Evolutionary conservation across 2,888 invertebrate species (phyloP).

Genomic region (Caenorhabditis sp.): DNA sequence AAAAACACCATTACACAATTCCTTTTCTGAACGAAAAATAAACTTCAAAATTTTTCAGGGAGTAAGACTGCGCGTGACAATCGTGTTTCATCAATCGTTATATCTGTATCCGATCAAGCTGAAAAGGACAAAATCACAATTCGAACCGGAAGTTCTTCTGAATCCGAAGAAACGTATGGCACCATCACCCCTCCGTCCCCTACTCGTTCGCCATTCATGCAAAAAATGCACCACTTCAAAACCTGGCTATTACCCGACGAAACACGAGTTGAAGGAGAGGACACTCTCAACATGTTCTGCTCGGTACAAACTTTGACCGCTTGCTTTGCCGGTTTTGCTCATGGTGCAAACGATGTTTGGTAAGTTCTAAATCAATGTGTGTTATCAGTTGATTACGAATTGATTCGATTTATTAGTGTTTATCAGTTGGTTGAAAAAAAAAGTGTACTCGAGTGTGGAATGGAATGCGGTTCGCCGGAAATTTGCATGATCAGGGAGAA

Average conservation of each 20-base stretch:
- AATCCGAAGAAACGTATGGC: background rate
- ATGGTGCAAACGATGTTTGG: constrained; percentile 98
- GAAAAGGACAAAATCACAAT: constrained; percentile 25
- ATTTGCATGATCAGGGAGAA: too few relatives aligned
- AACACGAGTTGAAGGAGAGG: constrained; percentile 41
- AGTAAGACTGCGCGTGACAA: background rate
- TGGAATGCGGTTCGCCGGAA: too few relatives aligned
- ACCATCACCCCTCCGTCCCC: constrained; percentile 4
- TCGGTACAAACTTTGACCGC: constrained; percentile 95
- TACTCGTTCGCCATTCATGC: too few relatives aligned
- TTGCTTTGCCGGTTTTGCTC: constrained; percentile 97
- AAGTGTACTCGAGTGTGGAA: too few relatives aligned
- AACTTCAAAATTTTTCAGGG: too few relatives aligned
- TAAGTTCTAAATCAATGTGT: constrained; percentile 68
- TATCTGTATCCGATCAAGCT: constrained; percentile 3
- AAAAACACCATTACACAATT: too few relatives aligned
- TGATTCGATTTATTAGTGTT: too few relatives aligned
- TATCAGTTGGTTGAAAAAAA: too few relatives aligned
- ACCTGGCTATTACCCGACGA: constrained; percentile 56
- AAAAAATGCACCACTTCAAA: constrained; percentile 31
- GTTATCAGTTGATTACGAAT: background rate
- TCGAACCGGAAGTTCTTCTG: constrained; percentile 3
- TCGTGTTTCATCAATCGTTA: background rate
- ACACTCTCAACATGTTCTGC: constrained; percentile 78
- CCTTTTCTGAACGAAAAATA: too few relatives aligned